Percentiles rank a stretch among this genome's conserved stretches.
These are phyloP conservation scores for Acrobasis suavella DNA, from an alignment of 2,888 invertebrate genomes.

Conservation along the genomic window DNA sequence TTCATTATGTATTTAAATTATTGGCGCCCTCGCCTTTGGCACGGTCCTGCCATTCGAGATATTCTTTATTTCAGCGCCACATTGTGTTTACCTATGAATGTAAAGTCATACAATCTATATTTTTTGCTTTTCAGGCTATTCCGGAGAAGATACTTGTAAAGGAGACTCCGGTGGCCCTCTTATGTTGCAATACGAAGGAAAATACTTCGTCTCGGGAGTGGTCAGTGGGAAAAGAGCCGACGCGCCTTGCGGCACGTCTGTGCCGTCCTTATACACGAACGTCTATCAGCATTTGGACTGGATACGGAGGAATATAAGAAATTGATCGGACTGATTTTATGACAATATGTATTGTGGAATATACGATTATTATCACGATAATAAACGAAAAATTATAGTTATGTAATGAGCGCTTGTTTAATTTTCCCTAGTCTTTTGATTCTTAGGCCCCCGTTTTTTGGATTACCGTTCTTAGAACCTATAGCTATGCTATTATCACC, in stretches of 20 bases:
- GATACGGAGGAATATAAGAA: constrained; percentile 53
- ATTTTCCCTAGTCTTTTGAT: too few species aligned
- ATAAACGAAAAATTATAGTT: not conserved
- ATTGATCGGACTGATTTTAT: constrained; percentile 32
- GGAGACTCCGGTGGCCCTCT: constrained; percentile 75
- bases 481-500: too few species aligned
- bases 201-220: constrained; percentile 65
- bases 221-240: constrained; percentile 74
- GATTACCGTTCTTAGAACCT: too few species aligned
- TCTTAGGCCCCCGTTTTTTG: too few species aligned
- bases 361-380: not conserved
- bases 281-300: constrained; percentile 66
- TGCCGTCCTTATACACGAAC: constrained; percentile 71
- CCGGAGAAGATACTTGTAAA: constrained; percentile 72
- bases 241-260: constrained; percentile 65
- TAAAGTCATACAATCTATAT: not conserved
- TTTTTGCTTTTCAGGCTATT: constrained; percentile 39
- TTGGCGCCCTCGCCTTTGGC: too few species aligned
- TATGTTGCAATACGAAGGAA: constrained; percentile 65
- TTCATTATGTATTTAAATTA: too few species aligned
- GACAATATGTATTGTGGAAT: not conserved
- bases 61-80: too few species aligned
- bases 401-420: too few species aligned
- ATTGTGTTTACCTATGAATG: too few species aligned
- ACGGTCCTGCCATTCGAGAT: too few species aligned